Evolutionary conservation across 2,113 vertebrate species (phyloP).

Genomic region (Brienomyrus longianalis): DNA sequence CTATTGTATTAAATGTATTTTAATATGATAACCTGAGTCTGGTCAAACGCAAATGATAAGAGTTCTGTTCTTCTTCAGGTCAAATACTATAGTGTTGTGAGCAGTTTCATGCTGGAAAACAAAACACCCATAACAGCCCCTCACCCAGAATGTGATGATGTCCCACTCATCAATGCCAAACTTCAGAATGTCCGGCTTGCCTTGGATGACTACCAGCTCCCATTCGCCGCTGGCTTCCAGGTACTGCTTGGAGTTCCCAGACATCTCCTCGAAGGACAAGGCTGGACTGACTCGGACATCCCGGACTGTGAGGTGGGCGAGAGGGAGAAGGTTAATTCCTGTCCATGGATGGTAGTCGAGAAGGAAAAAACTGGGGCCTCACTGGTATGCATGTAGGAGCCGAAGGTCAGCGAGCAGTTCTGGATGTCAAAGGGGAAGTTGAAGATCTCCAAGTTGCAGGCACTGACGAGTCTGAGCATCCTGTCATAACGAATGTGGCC

Average conservation of each 20-base stretch:
- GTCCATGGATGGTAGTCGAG: background rate
- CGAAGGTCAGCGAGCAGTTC: conserved; percentile 70
- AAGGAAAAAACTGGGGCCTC: conserved; percentile 15
- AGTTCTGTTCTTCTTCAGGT: background rate
- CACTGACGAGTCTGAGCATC: conserved; percentile 65
- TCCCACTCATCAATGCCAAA: conserved; percentile 72
- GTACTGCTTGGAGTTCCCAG: conserved; percentile 62
- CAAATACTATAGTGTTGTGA: background rate
- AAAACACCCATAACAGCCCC: background rate
- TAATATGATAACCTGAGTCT: background rate
- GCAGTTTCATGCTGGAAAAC: background rate
- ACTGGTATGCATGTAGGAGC: conserved; percentile 74
- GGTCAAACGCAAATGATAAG: background rate
- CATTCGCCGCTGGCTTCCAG: conserved; percentile 69
- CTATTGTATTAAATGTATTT: background rate
- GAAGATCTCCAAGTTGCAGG: conserved; percentile 73
- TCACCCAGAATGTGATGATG: conserved; percentile 72
- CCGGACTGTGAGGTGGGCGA: conserved; percentile 39
- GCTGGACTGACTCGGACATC: conserved; percentile 63
- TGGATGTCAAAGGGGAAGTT: conserved; percentile 74
- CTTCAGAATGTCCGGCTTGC: conserved; percentile 51
- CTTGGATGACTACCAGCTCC: conserved; percentile 60
- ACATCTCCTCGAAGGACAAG: conserved; percentile 63
- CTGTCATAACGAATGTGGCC: conserved; percentile 65
- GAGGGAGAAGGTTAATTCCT: background rate